phyloP scores from a whole-genome alignment of 2,113 vertebrate genomes.

The Cheilinus undulatus region DNA sequence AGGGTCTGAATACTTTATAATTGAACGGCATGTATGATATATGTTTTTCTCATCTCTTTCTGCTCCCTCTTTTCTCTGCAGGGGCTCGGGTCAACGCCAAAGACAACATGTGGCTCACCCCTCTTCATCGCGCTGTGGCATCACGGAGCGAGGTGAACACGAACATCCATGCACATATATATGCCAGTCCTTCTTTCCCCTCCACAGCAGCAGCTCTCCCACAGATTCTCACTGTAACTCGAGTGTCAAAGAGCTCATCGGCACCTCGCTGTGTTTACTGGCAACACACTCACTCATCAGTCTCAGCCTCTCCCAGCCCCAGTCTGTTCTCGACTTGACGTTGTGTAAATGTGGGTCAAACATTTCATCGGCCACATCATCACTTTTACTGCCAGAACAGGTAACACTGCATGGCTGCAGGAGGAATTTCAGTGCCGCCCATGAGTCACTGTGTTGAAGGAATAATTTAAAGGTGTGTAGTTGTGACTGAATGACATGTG shows the following conservation, averaged over 20 bases:
- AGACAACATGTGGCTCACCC: conserved; percentile 99
- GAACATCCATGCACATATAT: neutral
- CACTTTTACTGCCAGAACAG: conserved; percentile 4
- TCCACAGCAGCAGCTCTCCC: neutral
- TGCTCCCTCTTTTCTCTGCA: conserved; percentile 62
- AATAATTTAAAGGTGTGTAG: neutral
- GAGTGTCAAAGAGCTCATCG: conserved; percentile 1
- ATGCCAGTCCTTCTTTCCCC: neutral
- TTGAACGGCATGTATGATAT: too few relatives aligned
- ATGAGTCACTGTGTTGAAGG: neutral
- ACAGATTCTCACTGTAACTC: neutral
- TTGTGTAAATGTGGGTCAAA: neutral
- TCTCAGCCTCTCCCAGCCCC: neutral
- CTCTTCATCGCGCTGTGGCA: conserved; percentile 95
- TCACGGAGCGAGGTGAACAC: conserved; percentile 93
- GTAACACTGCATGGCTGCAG: conserved; percentile 26
- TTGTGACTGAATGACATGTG: neutral
- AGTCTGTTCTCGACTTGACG: neutral
- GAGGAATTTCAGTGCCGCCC: neutral
- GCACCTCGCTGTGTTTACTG: neutral
- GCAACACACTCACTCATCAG: neutral
- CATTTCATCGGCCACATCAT: neutral
- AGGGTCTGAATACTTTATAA: too few relatives aligned
- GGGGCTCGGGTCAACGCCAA: conserved; percentile 98
- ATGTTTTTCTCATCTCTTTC: neutral